Conservation (phyloP, 2,797 vertebrate species). For the Phalanger gymnotis region DNA sequence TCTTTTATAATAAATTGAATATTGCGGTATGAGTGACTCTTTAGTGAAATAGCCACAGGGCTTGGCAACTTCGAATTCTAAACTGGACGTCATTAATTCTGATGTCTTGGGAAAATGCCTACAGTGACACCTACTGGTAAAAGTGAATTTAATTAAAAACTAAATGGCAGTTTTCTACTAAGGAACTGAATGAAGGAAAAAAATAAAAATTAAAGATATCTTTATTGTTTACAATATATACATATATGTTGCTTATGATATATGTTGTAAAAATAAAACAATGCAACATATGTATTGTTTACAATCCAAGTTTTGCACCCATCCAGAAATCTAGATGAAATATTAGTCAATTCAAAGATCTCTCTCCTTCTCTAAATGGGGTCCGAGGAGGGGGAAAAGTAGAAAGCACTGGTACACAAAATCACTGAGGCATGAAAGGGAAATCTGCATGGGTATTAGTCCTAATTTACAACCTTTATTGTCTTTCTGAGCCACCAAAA, state of each 20-base stretch:
- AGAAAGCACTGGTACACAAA: not conserved
- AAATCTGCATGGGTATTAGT: not conserved
- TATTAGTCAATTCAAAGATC: not conserved
- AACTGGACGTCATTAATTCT: slow-evolving; percentile 3
- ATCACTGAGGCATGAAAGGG: not conserved
- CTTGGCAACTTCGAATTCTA: slow-evolving; percentile 37
- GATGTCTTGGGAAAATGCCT: slow-evolving; percentile 22
- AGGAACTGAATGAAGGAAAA: not conserved
- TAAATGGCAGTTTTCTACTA: slow-evolving; percentile 10
- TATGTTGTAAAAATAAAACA: not conserved
- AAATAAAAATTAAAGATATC: not conserved
- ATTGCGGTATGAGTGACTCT: not conserved
- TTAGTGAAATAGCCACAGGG: not conserved
- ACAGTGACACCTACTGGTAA: slow-evolving; percentile 54
- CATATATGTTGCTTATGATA: not conserved
- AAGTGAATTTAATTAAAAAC: slow-evolving; percentile 50
- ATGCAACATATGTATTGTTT: not conserved
- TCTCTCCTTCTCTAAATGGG: not conserved
- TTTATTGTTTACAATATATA: not conserved
- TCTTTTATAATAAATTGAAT: not conserved
- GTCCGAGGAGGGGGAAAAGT: not conserved
- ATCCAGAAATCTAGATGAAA: not conserved
- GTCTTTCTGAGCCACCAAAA: slow-evolving; percentile 16
- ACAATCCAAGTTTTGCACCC: not conserved
- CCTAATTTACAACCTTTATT: slow-evolving; percentile 3